Evolutionary conservation across 1,140 invertebrate genomes (phyloP), one percentile per base, ranked within the genome.

Genomic region (Neoseiulus cucumeris): DNA sequence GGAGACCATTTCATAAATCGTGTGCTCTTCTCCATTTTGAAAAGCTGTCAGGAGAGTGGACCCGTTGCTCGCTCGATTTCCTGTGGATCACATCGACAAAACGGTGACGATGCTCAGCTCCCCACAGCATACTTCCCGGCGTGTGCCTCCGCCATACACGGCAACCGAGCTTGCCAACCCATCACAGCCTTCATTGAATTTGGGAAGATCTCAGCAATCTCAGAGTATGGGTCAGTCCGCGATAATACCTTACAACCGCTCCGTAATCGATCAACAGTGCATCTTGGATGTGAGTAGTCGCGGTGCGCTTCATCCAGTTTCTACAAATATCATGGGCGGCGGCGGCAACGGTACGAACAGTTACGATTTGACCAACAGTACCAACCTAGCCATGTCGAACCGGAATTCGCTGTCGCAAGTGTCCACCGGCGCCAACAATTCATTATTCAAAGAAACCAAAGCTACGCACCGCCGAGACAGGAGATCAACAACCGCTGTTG

Each of bases 381-480:
- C 25, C 1, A 14, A 2, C 14, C 17, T 14, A 59, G 25, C 22
- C 14, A 59, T 14, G 33, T 59, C 25, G 25, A 25, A 14, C 51
- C 51, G 51, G 22, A 17, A 14, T 17, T 59, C 51, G 1, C n/a
- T 18, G 4, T 25, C 33, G 22, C 22, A 2, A 20, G 14, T 39
- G 9, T 4, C 33, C 33, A 9, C 9, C 51, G 51, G 22, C 22
- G 51, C 25, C n/a, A 59, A 33, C 33, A 25, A 25, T 17, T 25
- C 51, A 17, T 33, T 59, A 29, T 25, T 59, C 22, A 59, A 59
- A 25, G 51, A 59, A 18, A 71, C 69, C 51, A 69, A 72, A 30
- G 66, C 69, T 25, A 70, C 70, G 7, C 66, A 66, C 5, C 65
- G 69, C 4, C 4, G 33, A 39, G 33, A 39, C 4, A 39, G 33